Evolutionary conservation across 1,140 invertebrate genomes (phyloP).

Genomic region (Nebria ingens): DNA sequence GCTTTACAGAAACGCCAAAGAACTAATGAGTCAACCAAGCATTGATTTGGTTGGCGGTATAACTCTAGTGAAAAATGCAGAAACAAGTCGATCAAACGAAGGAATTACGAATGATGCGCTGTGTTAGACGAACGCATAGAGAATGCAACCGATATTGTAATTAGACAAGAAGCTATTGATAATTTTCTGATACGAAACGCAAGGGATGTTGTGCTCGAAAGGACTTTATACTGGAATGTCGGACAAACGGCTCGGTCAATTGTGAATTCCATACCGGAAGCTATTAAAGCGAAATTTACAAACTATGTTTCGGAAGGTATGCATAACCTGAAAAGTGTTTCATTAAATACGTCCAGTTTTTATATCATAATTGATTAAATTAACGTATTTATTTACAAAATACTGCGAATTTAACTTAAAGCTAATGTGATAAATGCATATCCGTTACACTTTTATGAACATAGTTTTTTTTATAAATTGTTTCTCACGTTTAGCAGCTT

Average conservation of each 20-base stretch:
- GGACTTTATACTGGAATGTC: constrained; percentile 41
- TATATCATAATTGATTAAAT: no score
- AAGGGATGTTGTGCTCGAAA: constrained; percentile 45
- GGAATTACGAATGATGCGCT: constrained; percentile 14
- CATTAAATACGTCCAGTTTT: no score
- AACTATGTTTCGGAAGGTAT: constrained; percentile 2
- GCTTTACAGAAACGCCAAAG: constrained; percentile 46
- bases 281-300: constrained; percentile 3
- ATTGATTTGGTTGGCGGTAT: constrained; percentile 47
- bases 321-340: no score
- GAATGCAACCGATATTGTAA: constrained; percentile 37
- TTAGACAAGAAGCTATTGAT: constrained; percentile 47
- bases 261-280: background rate
- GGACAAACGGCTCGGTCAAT: background rate
- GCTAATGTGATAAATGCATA: no score
- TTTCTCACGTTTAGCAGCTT: no score
- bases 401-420: no score
- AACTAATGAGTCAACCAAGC: constrained; percentile 48
- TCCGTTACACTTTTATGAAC: no score
- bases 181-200: constrained; percentile 45
- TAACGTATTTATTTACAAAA: no score
- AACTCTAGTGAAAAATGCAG: constrained; percentile 38
- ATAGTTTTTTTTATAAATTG: no score
- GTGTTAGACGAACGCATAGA: constrained; percentile 35
- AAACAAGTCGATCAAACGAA: background rate